A percentile compares a stretch with the other conserved stretches of the same genome.
Evolutionary conservation across 2,888 invertebrate species (phyloP).

Genomic region (Acanthococcus lagerstroemiae): DNA sequence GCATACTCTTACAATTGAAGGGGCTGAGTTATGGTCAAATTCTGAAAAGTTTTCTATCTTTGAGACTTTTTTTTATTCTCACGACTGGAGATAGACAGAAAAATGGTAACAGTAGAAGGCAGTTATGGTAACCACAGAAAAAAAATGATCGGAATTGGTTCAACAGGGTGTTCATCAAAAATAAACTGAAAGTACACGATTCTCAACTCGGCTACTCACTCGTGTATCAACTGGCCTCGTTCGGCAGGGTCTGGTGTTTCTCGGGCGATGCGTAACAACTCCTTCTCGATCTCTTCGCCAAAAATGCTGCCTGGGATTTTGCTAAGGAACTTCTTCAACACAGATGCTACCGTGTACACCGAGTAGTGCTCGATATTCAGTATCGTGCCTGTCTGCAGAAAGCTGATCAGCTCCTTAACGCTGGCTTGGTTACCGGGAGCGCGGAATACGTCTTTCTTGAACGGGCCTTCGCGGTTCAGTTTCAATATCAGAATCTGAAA

Average conservation of each 20-base stretch:
- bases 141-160: no score
- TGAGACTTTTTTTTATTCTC: no score
- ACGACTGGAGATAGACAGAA: no score
- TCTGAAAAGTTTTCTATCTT: no score
- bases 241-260: constrained; percentile 71
- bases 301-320: constrained; percentile 96
- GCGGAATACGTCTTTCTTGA: constrained; percentile 85
- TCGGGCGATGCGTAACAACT: constrained; percentile 79
- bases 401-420: constrained; percentile 86
- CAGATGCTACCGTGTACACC: constrained; percentile 96
- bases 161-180: no score
- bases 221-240: constrained; percentile 74
- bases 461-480: constrained; percentile 87
- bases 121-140: no score
- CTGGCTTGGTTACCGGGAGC: constrained; percentile 91
- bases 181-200: background rate
- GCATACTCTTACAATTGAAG: no score
- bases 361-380: constrained; percentile 91
- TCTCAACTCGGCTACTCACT: constrained; percentile 49
- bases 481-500: constrained; percentile 77
- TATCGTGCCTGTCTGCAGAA: constrained; percentile 76
- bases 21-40: no score
- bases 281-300: constrained; percentile 80
- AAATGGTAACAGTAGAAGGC: no score
- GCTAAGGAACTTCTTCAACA: constrained; percentile 91